Base-by-base conservation (phyloP, 2,888 invertebrate genomes). In the Chironomus tentans region DNA sequence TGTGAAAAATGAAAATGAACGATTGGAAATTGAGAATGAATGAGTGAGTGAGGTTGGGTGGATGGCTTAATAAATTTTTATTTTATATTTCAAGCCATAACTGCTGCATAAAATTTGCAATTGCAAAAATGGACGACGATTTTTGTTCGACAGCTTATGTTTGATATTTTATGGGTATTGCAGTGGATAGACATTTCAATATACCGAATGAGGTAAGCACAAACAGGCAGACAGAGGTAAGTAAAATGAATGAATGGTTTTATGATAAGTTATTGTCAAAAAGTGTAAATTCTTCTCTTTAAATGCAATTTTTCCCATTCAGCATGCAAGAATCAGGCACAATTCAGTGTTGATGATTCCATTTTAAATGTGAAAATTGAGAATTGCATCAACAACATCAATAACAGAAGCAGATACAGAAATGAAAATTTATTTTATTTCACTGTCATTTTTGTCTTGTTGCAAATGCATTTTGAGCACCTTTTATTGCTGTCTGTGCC, bases 181-280 rank as follows among this genome's bases (percentile, higher is more conserved):
- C 56, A 56, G 56, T 56, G 56, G 56, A 56, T 56, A 56, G 56
- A 56, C 18, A 56, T 56, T 15, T 15, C n/a, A 50, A 56, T 56
- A 18, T 18, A 38, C 10, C 10, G 38, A 38, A 7, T 10, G 38
- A 38, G 28, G 28, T 28, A 28, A 28, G 28, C 28, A 28, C 38
- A 38, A 1, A 38, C 38, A 38, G 7, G 1, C 38, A 38, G 38
- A 38, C 38, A 38, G 38, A 38, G 38, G 38, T 38, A 38, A 38
- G 38, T 38, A 38, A 38, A 38, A 38, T 38, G 38, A 38, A 38
- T 38, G 38, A 38, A 38, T 38, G 38, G 38, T 38, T 38, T 38
- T 38, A 72, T 72, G 72, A 72, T 72, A 61, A 61, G 72, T 56
- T 61, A 72, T 72, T 61, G 61, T 61, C 72, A 61, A 50, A 62